Conservation (phyloP, 2,888 invertebrate genomes). For the Sympetrum striolatum region DNA sequence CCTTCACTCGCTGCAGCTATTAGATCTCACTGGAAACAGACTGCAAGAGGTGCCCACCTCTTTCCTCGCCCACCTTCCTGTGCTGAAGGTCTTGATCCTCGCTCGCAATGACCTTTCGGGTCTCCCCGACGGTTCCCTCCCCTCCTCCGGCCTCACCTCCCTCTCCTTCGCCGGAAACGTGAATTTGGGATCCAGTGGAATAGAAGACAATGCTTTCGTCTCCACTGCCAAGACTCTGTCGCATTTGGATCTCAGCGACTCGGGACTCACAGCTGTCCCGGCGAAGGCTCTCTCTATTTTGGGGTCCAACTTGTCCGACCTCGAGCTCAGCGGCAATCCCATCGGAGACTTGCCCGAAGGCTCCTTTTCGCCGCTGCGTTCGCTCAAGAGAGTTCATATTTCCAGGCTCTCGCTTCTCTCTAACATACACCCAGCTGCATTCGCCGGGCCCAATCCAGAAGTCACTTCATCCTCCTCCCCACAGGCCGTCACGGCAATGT, state of each 20-base stretch:
- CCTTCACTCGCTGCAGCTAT: constrained; percentile 3
- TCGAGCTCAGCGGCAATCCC: constrained; percentile 81
- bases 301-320: constrained; percentile 71
- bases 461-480: constrained; percentile 4
- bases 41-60: constrained; percentile 61
- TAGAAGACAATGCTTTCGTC: constrained; percentile 70
- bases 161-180: constrained; percentile 67
- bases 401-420: constrained; percentile 9
- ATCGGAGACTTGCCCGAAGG: constrained; percentile 59
- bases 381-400: constrained; percentile 3
- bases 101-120: constrained; percentile 80
- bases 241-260: constrained; percentile 78
- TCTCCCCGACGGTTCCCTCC: constrained; percentile 75
- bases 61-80: constrained; percentile 59
- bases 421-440: not conserved
- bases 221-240: constrained; percentile 76
- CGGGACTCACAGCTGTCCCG: constrained; percentile 80
- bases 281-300: constrained; percentile 78
- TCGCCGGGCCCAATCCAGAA: not conserved
- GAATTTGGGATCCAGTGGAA: constrained; percentile 76
- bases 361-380: not conserved
- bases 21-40: constrained; percentile 59
- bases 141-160: constrained; percentile 74
- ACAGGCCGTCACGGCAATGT: constrained; percentile 26
- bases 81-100: constrained; percentile 76